Conservation (phyloP, 2,113 vertebrate species). For the Megatriorchis doriae region DNA sequence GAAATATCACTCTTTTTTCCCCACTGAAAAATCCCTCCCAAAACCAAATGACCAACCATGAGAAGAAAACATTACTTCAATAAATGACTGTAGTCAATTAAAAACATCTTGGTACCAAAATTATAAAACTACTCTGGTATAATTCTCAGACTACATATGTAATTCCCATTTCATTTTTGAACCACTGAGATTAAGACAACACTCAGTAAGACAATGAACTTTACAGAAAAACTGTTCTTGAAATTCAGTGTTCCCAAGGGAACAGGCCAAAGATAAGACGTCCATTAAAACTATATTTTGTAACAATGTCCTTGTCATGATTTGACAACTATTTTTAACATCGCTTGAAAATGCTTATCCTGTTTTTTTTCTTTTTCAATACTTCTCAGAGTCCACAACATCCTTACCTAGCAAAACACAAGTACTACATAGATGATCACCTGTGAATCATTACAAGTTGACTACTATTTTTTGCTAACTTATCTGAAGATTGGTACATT, state of each 20-base stretch:
- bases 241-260: constrained; percentile 25
- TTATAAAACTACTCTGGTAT: background rate
- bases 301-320: background rate
- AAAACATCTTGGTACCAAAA: constrained; percentile 13
- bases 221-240: constrained; percentile 30
- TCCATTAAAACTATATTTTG: constrained; percentile 9
- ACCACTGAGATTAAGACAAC: background rate
- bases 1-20: background rate
- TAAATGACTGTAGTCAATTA: background rate
- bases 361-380: background rate
- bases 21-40: background rate
- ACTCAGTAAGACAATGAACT: constrained; percentile 1
- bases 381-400: background rate
- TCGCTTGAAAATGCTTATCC: background rate
- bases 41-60: constrained; percentile 17
- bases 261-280: background rate
- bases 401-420: background rate
- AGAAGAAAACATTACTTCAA: constrained; percentile 29
- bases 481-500: background rate
- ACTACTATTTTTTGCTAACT: background rate
- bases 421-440: background rate
- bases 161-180: constrained; percentile 14
- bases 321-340: background rate
- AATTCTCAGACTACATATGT: constrained; percentile 17
- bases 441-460: background rate